Base-by-base conservation (phyloP, 2,797 vertebrate species). In the Melanotaenia nigrans region DNA sequence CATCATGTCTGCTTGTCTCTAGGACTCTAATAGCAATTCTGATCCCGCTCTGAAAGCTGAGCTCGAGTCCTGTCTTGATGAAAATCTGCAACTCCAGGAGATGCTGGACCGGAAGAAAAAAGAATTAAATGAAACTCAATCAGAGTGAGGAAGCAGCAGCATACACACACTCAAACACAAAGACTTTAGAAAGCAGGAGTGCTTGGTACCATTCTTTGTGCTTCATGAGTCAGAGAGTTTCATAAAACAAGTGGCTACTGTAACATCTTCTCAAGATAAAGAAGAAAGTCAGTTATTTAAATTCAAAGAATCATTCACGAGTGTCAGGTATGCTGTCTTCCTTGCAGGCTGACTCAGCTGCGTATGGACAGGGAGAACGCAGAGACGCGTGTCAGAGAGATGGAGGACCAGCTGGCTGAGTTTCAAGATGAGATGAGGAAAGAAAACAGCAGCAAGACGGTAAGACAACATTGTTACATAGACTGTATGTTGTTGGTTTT, bases 401-500 rank as follows among this genome's bases (percentile, higher is more conserved):
- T 96, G 80, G 95, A 98, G 87, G 94, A 94, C 75, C 95, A 95
- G 77, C 92, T 98, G 90, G 85, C 86, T 7, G 95, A 93, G 22
- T 62, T 95, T 71, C 95, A 95, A 75, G 95, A 92, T 4, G 96
- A 96, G 78, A 93, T 98, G 56, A 93, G 74, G 90, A 89, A 69
- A 91, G 94, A 89, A 57, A 88, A 72, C 1, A 49, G 87, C 62
- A 79, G 60, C 87, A 67, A 95, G 80, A 94, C 93, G 95, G 97
- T 97, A 94, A 13, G 6, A 51, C 35, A 58, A 77, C 42, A 22
- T 11, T 20, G n/a, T 22, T 28, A 22, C 53, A 83, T 0, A 35
- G 38, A 45, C 16, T 18, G 16, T 32, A 32, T 32, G 32, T 32
- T 32, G 2, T 32, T 32, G 3, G 30, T 32, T 32, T 32, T 32